Conservation (phyloP, 2,888 invertebrate genomes). For the Villa cingulata region DNA sequence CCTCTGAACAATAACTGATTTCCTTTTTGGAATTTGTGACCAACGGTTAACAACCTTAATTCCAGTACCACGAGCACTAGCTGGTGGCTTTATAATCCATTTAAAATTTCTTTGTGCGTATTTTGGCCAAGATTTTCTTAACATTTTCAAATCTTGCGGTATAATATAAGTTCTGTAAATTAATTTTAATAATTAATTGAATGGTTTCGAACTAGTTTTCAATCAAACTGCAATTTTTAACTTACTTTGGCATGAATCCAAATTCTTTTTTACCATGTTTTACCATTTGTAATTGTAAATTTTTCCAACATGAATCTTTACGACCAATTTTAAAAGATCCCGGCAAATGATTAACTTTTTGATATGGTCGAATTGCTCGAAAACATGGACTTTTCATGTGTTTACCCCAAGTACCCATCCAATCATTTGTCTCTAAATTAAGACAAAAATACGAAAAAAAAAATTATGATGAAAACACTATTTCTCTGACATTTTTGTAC, state of each 20-base stretch:
- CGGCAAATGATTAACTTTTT: constrained; percentile 97
- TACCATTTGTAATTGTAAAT: constrained; percentile 46
- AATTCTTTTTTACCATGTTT: constrained; percentile 52
- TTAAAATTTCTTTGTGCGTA: constrained; percentile 60
- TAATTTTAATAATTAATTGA: neutral
- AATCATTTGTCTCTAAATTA: constrained; percentile 64
- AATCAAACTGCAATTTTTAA: neutral
- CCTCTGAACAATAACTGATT: constrained; percentile 81
- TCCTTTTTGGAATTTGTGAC: constrained; percentile 85
- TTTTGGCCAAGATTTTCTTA: constrained; percentile 80
- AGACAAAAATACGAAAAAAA: constrained; percentile 18
- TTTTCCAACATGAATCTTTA: constrained; percentile 86
- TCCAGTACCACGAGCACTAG: constrained; percentile 91
- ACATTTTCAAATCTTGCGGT: constrained; percentile 68
- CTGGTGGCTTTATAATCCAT: constrained; percentile 97
- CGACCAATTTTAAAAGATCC: constrained; percentile 96
- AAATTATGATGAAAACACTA: neutral
- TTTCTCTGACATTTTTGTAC: neutral
- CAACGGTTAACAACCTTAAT: constrained; percentile 89
- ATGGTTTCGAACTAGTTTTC: neutral
- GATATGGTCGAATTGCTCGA: constrained; percentile 68
- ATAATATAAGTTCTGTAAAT: constrained; percentile 63
- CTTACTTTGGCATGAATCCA: constrained; percentile 70
- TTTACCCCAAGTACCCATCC: constrained; percentile 96
- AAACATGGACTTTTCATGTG: constrained; percentile 92